Base-by-base conservation (phyloP, 1,140 invertebrate genomes). In the Microplitis demolitor region DNA sequence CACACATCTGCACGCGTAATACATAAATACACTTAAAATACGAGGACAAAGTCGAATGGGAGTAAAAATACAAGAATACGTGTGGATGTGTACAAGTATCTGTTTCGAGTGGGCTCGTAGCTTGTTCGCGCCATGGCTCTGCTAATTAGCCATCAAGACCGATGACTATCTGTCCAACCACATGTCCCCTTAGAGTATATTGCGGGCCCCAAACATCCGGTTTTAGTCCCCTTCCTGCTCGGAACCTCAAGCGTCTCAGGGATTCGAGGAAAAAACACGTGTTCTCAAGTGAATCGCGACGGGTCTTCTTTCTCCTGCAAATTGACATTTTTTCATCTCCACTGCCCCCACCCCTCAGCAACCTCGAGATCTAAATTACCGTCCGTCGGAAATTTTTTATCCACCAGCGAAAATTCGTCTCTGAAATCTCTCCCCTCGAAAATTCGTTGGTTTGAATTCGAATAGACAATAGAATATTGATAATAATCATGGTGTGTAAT, bases 281-380 rank as follows among this genome's bases (percentile, higher is more conserved):
- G 77, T 80, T 78, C 68, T 74, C 63, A 74, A 78, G 76, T 76
- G 68, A 76, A 77, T 76, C 77, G 69, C 69, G 66, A 73, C 61
- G 34, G 76, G 75, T 67, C 35, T 66, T 16, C 24, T 53, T 50
- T 64, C 35, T 35, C 16, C 9, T 68, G 31, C 35, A 58, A 34
- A 51, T 64, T 51, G 45, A 51, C 9, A 24, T n/a, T 51, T 24
- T 53, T 53, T 58, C n/a, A 39, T 58, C 13, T 68, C 58, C 37
- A 54, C 14, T 64, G n/a, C 9, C 39, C 0, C 8, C 8, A 1
- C 8, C 5, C 39, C 39, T 4, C 6, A 6, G 11, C 39, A 39
- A 39, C 24, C 24, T 39, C 39, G 3, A 39, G 39, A 4, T 39
- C 39, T 2, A 39, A 39, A 39, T 39, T 39, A 39, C 11, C 39